Evolutionary conservation across 2,113 vertebrate genomes (phyloP).

Genomic region (Aldabrachelys gigantea): DNA sequence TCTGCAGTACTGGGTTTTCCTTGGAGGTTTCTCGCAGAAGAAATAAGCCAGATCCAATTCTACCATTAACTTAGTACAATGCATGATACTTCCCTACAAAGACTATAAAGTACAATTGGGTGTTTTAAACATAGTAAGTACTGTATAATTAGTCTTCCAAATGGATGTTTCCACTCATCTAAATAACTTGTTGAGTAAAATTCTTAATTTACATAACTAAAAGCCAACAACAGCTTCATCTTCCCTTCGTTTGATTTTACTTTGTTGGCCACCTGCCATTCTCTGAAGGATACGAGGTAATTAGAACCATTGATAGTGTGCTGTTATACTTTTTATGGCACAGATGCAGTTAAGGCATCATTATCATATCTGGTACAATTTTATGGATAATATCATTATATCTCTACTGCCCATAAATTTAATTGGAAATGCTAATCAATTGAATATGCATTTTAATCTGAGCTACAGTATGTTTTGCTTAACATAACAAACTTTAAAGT

Average conservation of each 20-base stretch:
- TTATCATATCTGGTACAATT: constrained; percentile 66
- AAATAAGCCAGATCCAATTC: constrained; percentile 43
- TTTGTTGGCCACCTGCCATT: constrained; percentile 72
- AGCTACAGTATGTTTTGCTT: constrained; percentile 40
- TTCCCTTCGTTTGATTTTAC: constrained; percentile 74
- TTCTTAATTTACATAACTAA: constrained; percentile 77
- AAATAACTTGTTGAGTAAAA: constrained; percentile 78
- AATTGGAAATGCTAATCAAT: constrained; percentile 64
- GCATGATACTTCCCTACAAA: constrained; percentile 5
- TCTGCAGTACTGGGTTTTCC: background rate
- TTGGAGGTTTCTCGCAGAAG: constrained; percentile 13
- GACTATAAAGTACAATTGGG: constrained; percentile 24
- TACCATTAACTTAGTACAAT: constrained; percentile 28
- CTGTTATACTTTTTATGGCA: constrained; percentile 62
- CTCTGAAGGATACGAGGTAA: constrained; percentile 71
- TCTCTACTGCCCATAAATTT: constrained; percentile 60
- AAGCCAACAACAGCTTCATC: constrained; percentile 74
- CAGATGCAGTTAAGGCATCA: constrained; percentile 64
- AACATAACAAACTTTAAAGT: constrained; percentile 32
- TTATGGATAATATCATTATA: constrained; percentile 61
- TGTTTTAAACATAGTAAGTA: constrained; percentile 69
- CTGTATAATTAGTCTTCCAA: constrained; percentile 77
- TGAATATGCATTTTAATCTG: constrained; percentile 60
- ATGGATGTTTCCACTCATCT: constrained; percentile 78
- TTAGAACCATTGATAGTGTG: constrained; percentile 63